Conservation (phyloP, 2,888 invertebrate genomes). For the Resseliella maxima region DNA sequence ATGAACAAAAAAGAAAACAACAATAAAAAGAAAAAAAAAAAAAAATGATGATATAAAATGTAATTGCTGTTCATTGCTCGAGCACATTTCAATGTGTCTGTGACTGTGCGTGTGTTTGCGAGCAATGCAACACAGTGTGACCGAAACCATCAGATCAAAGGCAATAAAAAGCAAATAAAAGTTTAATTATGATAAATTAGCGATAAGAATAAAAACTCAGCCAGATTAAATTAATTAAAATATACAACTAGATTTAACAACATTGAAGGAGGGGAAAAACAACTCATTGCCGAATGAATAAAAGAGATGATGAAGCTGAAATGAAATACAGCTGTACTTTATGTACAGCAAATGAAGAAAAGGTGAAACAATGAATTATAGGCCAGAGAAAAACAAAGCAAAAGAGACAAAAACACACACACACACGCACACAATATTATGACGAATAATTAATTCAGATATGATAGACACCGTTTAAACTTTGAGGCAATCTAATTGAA, state of each 20-base stretch:
- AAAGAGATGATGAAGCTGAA: not conserved
- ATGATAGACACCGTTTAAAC: conserved; percentile 53
- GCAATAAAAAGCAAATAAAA: conserved; percentile 48
- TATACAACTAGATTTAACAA: not conserved
- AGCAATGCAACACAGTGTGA: not conserved
- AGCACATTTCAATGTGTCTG: no score
- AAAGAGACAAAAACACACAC: not conserved
- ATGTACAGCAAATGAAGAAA: not conserved
- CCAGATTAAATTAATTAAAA: conserved; percentile 48
- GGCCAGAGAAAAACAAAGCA: not conserved
- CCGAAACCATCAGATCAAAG: conserved; percentile 19
- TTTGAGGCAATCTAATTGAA: conserved; percentile 18
- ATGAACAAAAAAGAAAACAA: not conserved
- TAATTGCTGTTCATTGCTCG: not conserved
- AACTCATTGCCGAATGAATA: not conserved
- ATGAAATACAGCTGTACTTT: no score
- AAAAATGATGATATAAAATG: not conserved
- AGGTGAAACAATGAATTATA: not conserved
- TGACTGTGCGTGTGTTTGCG: not conserved
- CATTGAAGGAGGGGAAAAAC: not conserved
- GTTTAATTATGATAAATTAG: conserved; percentile 40
- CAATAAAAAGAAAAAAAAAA: no score
- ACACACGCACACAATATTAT: not conserved
- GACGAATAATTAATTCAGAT: conserved; percentile 45
- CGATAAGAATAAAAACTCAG: not conserved